phyloP scores from a whole-genome alignment of 2,888 invertebrate genomes.

The Vesta saturnalis region DNA sequence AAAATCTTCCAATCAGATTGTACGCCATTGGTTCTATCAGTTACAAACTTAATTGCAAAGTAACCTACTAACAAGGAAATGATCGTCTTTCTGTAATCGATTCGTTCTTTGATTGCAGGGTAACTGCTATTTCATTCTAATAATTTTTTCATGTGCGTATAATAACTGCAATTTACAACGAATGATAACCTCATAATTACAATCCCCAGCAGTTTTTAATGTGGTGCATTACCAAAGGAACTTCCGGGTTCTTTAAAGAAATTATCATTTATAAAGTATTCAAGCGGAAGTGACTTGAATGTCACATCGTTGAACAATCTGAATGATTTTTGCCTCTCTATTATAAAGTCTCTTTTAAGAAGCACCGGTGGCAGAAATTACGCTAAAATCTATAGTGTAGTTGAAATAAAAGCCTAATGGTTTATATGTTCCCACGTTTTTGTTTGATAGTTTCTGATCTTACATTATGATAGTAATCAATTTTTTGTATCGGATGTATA shows the following conservation, averaged over 20 bases:
- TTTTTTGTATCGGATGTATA: slow-evolving; percentile 43
- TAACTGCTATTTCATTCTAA: not conserved
- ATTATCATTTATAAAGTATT: slow-evolving; percentile 53
- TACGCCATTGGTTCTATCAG: not conserved
- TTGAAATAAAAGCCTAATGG: slow-evolving; percentile 46
- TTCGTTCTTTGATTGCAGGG: not conserved
- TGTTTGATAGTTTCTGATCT: slow-evolving; percentile 52
- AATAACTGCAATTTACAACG: slow-evolving; percentile 21
- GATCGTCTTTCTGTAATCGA: not conserved
- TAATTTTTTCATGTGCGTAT: not conserved
- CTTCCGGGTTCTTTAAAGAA: slow-evolving; percentile 36
- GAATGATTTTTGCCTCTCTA: slow-evolving; percentile 54
- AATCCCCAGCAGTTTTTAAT: slow-evolving; percentile 15
- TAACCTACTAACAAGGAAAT: not conserved
- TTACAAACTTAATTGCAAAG: not conserved
- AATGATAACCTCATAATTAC: slow-evolving; percentile 22
- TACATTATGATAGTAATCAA: slow-evolving; percentile 53
- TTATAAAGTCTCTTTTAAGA: slow-evolving; percentile 32
- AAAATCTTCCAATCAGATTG: not conserved
- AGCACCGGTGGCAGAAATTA: slow-evolving; percentile 38
- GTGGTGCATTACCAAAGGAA: slow-evolving; percentile 21
- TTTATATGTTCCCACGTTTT: slow-evolving; percentile 52
- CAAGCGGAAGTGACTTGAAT: slow-evolving; percentile 58
- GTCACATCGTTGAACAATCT: slow-evolving; percentile 56
- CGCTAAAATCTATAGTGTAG: slow-evolving; percentile 42